These are phyloP conservation scores for Cancer borealis DNA, from an alignment of 2,888 invertebrate species.

Conservation along the genomic window DNA sequence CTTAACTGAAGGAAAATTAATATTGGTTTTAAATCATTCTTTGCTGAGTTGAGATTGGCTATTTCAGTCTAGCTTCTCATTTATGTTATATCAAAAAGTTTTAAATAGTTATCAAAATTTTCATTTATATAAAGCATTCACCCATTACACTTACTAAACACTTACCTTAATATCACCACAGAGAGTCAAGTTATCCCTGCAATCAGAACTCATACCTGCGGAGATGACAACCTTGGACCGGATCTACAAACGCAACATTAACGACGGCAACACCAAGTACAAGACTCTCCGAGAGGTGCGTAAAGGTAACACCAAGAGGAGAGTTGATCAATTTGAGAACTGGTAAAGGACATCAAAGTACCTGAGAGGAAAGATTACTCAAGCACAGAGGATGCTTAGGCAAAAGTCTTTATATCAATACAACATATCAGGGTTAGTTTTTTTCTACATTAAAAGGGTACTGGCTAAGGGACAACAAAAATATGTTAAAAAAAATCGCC, in stretches of 20 bases:
- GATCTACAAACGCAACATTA: constrained; percentile 98
- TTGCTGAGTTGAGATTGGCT: too few relatives aligned
- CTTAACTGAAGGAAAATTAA: too few relatives aligned
- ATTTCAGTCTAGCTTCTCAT: too few relatives aligned
- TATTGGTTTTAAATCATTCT: too few relatives aligned
- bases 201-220: constrained; percentile 80
- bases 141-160: neutral
- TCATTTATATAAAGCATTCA: too few relatives aligned
- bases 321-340: constrained; percentile 99
- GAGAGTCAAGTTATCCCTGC: constrained; percentile 52
- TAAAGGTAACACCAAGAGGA: constrained; percentile 99
- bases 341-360: constrained; percentile 85
- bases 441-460: too few relatives aligned
- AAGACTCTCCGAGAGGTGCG: constrained; percentile 99
- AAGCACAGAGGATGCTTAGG: neutral
- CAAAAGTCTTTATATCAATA: neutral
- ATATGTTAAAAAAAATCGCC: too few relatives aligned
- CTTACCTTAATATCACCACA: neutral
- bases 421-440: too few relatives aligned
- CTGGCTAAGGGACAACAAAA: too few relatives aligned
- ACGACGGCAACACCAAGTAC: constrained; percentile 99
- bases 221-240: constrained; percentile 98
- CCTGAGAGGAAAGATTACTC: neutral
- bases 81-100: too few relatives aligned
- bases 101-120: too few relatives aligned